Conservation (phyloP, 2,888 invertebrate species). For the Cantharis rufa region DNA sequence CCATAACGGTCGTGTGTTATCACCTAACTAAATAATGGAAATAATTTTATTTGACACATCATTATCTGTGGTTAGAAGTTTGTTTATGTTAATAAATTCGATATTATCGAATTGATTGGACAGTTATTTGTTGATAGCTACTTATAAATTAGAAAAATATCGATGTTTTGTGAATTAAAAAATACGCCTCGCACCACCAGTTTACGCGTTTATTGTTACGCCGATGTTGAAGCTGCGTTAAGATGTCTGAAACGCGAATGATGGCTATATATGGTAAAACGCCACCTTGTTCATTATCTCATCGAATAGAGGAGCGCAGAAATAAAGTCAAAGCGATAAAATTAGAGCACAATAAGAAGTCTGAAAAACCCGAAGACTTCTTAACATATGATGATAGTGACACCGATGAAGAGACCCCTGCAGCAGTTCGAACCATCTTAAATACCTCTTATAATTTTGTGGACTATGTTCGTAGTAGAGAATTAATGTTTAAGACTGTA, state of each 20-base stretch:
- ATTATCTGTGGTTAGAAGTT: background rate
- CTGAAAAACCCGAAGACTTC: constrained; percentile 89
- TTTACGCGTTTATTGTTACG: background rate
- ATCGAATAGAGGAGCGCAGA: constrained; percentile 74
- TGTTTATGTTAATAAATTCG: background rate
- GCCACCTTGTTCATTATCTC: constrained; percentile 76
- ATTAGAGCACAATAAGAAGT: constrained; percentile 71
- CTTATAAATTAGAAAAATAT: background rate
- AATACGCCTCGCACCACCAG: background rate
- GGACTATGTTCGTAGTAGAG: constrained; percentile 80
- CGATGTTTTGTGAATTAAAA: background rate
- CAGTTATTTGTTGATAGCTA: background rate
- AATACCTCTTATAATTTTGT: constrained; percentile 84
- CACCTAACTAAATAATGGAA: background rate
- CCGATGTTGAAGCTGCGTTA: background rate
- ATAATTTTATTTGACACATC: background rate
- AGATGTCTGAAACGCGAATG: constrained; percentile 75
- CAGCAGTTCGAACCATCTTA: constrained; percentile 72
- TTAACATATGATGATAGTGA: constrained; percentile 88
- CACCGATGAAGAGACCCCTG: constrained; percentile 79
- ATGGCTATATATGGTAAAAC: constrained; percentile 72
- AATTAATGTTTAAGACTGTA: constrained; percentile 72
- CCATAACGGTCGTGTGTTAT: no score
- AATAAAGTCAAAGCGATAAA: constrained; percentile 67
- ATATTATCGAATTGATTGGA: background rate